A percentile compares a stretch with the other conserved stretches of the same genome.
These are phyloP conservation scores for Pandemis heparana DNA, from an alignment of 2,888 invertebrate species.

Conservation along the genomic window DNA sequence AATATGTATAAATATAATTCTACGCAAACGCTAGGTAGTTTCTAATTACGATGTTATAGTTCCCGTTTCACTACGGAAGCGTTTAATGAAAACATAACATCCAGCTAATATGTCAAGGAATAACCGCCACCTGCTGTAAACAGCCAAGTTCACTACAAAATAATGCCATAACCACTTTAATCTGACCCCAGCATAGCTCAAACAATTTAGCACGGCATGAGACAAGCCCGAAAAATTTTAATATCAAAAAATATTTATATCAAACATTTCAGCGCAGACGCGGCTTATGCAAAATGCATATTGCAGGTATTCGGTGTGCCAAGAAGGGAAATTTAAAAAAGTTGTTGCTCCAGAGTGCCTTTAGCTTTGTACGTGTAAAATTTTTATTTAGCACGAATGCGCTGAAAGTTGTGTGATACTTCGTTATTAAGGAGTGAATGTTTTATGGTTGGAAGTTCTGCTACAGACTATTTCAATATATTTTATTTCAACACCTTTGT, in stretches of 20 bases:
- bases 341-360: conserved; percentile 42
- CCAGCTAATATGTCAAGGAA: no score
- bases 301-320: conserved; percentile 62
- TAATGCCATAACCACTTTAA: conserved; percentile 18
- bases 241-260: conserved; percentile 41
- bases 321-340: conserved; percentile 56
- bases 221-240: conserved; percentile 28
- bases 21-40: no score
- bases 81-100: no score
- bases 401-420: conserved; percentile 1
- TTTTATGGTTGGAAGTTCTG: neutral
- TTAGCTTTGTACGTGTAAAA: conserved; percentile 33
- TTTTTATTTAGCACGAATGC: conserved; percentile 24
- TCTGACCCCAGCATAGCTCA: conserved; percentile 21
- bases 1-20: no score
- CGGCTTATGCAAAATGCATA: conserved; percentile 72
- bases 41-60: no score
- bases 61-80: no score
- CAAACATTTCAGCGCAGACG: conserved; percentile 38
- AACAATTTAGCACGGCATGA: no score
- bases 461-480: no score
- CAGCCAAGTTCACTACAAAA: no score
- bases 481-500: no score
- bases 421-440: neutral
- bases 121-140: no score